These are phyloP conservation scores for Octopus bimaculoides DNA, from an alignment of 1,140 invertebrate genomes.

Conservation along the genomic window DNA sequence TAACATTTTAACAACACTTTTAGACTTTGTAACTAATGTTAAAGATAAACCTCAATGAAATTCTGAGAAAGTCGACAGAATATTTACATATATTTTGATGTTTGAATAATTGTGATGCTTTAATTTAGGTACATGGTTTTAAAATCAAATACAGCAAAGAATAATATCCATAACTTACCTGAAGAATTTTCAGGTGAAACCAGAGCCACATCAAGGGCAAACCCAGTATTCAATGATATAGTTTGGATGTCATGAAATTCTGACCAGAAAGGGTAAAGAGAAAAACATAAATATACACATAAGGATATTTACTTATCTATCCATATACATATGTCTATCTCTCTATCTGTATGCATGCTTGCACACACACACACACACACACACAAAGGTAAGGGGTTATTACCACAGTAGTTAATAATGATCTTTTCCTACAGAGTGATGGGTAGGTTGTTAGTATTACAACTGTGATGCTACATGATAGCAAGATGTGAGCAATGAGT, in stretches of 20 bases:
- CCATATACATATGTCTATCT: too few species aligned
- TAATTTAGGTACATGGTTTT: background rate
- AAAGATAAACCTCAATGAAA: background rate
- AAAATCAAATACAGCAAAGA: background rate
- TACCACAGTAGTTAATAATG: too few species aligned
- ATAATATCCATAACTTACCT: constrained; percentile 28
- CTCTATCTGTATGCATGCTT: too few species aligned
- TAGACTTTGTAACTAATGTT: background rate
- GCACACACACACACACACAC: too few species aligned
- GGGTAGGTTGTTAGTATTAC: too few species aligned
- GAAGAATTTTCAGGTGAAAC: constrained; percentile 31
- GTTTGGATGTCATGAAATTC: constrained; percentile 35
- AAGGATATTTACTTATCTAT: too few species aligned
- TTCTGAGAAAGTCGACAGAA: background rate
- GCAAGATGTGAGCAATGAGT: too few species aligned
- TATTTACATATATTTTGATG: background rate
- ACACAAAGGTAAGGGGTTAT: too few species aligned
- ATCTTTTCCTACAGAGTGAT: too few species aligned
- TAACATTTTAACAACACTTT: background rate
- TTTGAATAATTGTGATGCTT: background rate
- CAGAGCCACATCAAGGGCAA: constrained; percentile 40
- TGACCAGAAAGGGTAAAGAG: constrained; percentile 24
- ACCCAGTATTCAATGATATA: constrained; percentile 38
- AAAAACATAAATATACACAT: background rate
- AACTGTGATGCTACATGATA: too few species aligned